Conservation (phyloP, 2,797 vertebrate genomes). For the Hemitrygon akajei region DNA sequence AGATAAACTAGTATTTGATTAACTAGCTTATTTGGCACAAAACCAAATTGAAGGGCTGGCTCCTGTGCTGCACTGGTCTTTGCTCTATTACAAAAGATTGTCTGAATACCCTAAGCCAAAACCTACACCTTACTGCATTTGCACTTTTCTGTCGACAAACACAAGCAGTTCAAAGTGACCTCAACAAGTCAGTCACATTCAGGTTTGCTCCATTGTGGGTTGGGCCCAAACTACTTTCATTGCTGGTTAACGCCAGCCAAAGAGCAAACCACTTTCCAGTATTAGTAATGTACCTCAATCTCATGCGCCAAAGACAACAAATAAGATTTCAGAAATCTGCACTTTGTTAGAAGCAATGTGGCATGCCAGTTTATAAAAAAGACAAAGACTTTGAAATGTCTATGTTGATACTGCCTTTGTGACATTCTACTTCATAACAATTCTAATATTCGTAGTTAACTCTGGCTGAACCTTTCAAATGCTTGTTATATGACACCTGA, state of each 20-base stretch:
- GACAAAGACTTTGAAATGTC: neutral
- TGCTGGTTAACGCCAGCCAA: neutral
- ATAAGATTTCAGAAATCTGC: neutral
- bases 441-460: neutral
- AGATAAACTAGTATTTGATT: no score
- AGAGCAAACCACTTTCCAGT: neutral
- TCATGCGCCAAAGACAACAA: neutral
- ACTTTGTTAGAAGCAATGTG: neutral
- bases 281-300: neutral
- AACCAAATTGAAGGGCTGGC: no score
- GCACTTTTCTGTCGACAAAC: neutral
- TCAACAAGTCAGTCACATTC: neutral
- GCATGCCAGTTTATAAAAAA: neutral
- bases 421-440: neutral
- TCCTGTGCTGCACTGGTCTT: no score
- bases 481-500: neutral
- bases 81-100: neutral
- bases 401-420: neutral
- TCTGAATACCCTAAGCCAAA: neutral
- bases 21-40: no score
- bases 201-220: neutral
- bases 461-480: neutral
- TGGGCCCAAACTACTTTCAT: neutral
- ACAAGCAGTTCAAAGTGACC: neutral
- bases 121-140: neutral